These are phyloP conservation scores for Siniperca chuatsi DNA, from an alignment of 2,113 vertebrate genomes.

Conservation along the genomic window DNA sequence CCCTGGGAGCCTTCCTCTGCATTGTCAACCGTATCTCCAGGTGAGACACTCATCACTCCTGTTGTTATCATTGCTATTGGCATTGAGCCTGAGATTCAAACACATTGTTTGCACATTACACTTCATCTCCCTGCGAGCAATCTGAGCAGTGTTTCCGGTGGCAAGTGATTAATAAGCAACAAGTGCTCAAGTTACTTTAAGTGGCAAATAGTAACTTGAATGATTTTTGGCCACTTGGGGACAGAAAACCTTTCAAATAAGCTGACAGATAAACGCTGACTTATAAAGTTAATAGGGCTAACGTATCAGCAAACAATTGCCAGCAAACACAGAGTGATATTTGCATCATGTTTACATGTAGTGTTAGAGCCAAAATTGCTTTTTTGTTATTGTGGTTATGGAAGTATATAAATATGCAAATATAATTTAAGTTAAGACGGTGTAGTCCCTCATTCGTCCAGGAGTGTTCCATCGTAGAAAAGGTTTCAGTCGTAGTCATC, in stretches of 20 bases:
- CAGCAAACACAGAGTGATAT: not conserved
- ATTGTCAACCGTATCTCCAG: conserved; percentile 85
- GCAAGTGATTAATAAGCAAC: not conserved
- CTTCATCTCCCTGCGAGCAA: not conserved
- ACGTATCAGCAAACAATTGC: not conserved
- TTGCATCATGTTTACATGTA: not conserved
- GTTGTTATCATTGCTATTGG: not conserved
- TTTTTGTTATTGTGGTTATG: too few species aligned
- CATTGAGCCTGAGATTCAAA: not conserved
- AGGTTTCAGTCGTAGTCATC: too few species aligned
- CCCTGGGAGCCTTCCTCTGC: conserved; percentile 83
- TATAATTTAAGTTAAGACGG: too few species aligned
- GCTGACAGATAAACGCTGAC: not conserved
- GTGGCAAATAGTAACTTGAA: not conserved
- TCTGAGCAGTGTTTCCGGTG: not conserved
- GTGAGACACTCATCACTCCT: conserved; percentile 68
- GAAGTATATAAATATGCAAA: too few species aligned
- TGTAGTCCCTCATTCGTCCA: too few species aligned
- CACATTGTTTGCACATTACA: not conserved
- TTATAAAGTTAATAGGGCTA: not conserved
- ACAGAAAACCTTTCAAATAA: not conserved
- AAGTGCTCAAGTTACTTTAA: not conserved
- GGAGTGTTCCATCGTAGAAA: too few species aligned
- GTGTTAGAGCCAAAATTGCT: too few species aligned
- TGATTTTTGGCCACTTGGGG: not conserved